Conservation (phyloP, 2,113 vertebrate species). For the Siniperca chuatsi region DNA sequence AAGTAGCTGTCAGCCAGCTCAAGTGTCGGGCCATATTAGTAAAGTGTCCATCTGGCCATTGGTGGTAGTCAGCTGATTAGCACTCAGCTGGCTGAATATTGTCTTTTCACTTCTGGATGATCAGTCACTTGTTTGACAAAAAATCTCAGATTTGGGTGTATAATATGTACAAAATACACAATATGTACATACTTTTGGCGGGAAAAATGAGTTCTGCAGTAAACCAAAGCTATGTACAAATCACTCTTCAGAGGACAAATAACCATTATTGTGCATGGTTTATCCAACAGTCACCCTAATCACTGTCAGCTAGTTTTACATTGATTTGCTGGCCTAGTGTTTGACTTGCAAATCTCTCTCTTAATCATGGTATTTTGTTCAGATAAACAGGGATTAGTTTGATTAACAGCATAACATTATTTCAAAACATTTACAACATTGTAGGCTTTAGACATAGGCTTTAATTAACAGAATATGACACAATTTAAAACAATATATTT, state of each 20-base stretch:
- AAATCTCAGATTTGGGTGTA: background rate
- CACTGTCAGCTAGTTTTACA: slow-evolving; percentile 60
- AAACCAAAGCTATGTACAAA: background rate
- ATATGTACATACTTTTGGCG: background rate
- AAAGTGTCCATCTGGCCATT: background rate
- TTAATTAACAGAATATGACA: slow-evolving; percentile 20
- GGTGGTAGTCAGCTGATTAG: background rate
- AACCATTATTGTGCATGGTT: slow-evolving; percentile 11
- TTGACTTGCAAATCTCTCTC: slow-evolving; percentile 78
- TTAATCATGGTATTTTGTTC: slow-evolving; percentile 74
- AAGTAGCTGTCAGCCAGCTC: background rate
- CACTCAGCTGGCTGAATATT: background rate
- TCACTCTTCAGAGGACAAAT: slow-evolving; percentile 23
- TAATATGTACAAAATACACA: background rate
- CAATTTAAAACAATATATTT: background rate
- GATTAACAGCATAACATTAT: slow-evolving; percentile 63
- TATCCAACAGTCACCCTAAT: slow-evolving; percentile 34
- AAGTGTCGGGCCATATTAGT: background rate
- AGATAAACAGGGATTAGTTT: slow-evolving; percentile 79
- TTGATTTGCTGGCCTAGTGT: slow-evolving; percentile 68
- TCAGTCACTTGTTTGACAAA: background rate
- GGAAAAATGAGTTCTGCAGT: background rate
- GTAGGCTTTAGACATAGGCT: slow-evolving; percentile 17
- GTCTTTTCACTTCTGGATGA: background rate
- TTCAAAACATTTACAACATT: slow-evolving; percentile 35